phyloP scores from a whole-genome alignment of 2,888 invertebrate genomes.

The Lottia gigantea region DNA sequence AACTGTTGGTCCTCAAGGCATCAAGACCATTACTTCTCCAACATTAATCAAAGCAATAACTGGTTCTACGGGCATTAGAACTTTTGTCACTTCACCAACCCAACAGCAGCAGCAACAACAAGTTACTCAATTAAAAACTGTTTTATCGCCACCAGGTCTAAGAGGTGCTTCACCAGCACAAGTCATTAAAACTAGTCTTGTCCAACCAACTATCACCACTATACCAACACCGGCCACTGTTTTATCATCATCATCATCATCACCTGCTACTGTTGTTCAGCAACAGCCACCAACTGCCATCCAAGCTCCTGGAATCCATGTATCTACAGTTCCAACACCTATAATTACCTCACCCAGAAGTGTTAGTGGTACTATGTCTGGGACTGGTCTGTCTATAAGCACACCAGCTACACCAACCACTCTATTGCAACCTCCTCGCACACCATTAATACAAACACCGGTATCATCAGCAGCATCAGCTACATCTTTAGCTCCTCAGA shows the following conservation, averaged over 20 bases:
- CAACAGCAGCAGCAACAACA: slow-evolving; percentile 13
- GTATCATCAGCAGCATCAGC: slow-evolving; percentile 30
- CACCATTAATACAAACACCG: slow-evolving; percentile 12
- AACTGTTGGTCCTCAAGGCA: slow-evolving; percentile 20
- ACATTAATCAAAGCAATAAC: slow-evolving; percentile 11
- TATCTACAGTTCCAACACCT: too few species aligned
- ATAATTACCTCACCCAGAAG: slow-evolving; percentile 2
- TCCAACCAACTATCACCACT: slow-evolving; percentile 41
- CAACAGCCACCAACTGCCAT: slow-evolving; percentile 20
- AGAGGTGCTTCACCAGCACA: slow-evolving; percentile 33
- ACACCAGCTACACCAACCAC: slow-evolving; percentile 13
- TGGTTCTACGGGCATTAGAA: slow-evolving; percentile 1
- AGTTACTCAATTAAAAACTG: neutral
- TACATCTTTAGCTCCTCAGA: slow-evolving; percentile 54
- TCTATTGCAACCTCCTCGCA: slow-evolving; percentile 8
- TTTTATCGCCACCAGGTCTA: slow-evolving; percentile 21
- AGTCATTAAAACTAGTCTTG: slow-evolving; percentile 65
- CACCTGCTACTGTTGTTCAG: slow-evolving; percentile 25
- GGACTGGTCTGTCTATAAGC: slow-evolving; percentile 21
- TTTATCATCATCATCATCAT: slow-evolving; percentile 28
- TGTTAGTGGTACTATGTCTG: slow-evolving; percentile 15
- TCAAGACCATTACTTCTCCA: slow-evolving; percentile 22
- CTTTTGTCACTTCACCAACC: slow-evolving; percentile 16
- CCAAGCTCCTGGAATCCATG: slow-evolving; percentile 12
- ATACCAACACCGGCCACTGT: slow-evolving; percentile 34